Evolutionary conservation across 2,113 vertebrate species (phyloP).

Genomic region (Vulpes lagopus): DNA sequence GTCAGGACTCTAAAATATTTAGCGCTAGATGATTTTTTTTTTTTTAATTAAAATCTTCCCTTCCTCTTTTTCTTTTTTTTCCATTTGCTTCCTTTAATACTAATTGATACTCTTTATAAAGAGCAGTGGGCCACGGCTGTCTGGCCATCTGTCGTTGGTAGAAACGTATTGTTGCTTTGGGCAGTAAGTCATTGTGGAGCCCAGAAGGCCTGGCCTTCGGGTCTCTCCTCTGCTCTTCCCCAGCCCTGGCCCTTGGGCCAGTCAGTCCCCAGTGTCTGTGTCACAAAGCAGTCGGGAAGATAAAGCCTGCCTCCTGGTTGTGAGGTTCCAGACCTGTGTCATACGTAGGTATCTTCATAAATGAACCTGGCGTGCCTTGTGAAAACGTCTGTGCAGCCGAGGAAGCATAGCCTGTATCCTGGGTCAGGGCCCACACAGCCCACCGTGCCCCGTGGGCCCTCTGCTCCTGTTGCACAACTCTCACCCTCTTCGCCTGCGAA

Average conservation of each 20-base stretch:
- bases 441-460: background rate
- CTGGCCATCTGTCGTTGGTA: background rate
- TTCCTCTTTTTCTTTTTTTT: background rate
- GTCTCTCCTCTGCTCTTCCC: background rate
- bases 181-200: background rate
- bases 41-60: background rate
- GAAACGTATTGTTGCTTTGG: background rate
- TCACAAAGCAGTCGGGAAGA: background rate
- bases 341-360: background rate
- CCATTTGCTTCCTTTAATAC: background rate
- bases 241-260: background rate
- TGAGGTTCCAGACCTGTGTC: background rate
- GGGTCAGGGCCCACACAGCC: background rate
- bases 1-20: background rate
- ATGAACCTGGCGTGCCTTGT: accelerated
- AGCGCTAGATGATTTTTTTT: background rate
- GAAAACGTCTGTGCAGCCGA: no score
- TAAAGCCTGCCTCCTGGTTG: background rate
- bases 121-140: background rate
- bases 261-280: background rate
- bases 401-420: no score
- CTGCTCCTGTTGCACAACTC: accelerated
- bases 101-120: background rate
- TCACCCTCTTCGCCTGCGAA: background rate
- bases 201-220: background rate